These are phyloP conservation scores for Caranx ignobilis DNA, from an alignment of 2,113 vertebrate genomes.

Conservation along the genomic window DNA sequence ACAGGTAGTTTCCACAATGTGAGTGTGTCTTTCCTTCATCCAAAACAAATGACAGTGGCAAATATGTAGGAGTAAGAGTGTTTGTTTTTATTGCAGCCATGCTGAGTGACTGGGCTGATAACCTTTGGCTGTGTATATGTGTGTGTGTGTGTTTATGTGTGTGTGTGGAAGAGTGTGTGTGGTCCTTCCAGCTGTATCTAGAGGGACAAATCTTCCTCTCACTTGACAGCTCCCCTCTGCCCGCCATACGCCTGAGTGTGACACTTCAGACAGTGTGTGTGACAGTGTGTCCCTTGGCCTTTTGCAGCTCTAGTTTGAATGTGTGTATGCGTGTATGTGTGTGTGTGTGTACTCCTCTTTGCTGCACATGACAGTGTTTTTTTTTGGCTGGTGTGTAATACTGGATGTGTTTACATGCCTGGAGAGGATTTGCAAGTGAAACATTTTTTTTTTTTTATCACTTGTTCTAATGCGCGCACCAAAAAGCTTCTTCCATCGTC, in stretches of 20 bases:
- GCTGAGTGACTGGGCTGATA: slow-evolving; percentile 47
- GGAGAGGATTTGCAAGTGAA: neutral
- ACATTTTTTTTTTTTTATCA: slow-evolving; percentile 40
- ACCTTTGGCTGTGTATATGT: slow-evolving; percentile 27
- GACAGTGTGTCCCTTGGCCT: slow-evolving; percentile 70
- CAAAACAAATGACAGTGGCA: neutral
- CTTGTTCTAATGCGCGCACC: slow-evolving; percentile 45
- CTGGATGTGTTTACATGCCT: neutral
- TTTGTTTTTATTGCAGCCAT: neutral
- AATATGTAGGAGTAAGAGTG: neutral
- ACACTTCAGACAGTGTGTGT: slow-evolving; percentile 65
- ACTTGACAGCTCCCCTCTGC: slow-evolving; percentile 71
- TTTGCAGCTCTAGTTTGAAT: slow-evolving; percentile 24
- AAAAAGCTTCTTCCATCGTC: slow-evolving; percentile 12
- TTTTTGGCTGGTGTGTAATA: neutral
- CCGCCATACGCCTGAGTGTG: slow-evolving; percentile 62
- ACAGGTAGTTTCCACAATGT: neutral
- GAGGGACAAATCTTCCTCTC: slow-evolving; percentile 56
- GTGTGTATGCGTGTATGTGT: slow-evolving; percentile 27
- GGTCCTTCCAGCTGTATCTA: slow-evolving; percentile 46
- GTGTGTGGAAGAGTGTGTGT: neutral
- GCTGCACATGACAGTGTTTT: neutral
- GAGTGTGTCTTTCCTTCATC: neutral
- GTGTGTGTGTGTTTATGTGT: slow-evolving; percentile 1
- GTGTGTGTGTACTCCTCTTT: neutral